Conservation (phyloP, 2,113 vertebrate genomes). For the Hippocampus barbouri region DNA sequence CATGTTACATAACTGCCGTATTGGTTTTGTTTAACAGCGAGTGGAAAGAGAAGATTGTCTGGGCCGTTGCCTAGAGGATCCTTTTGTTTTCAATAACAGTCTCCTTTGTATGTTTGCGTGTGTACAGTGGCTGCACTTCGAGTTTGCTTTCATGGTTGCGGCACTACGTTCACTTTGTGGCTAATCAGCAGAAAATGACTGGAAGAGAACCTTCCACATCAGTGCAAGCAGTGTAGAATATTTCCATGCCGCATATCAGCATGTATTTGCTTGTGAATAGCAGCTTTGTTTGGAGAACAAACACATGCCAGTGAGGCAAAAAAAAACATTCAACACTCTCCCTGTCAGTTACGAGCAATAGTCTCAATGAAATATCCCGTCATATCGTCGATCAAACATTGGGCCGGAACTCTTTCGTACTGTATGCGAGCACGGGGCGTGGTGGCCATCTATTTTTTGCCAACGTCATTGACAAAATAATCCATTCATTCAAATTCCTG, state of each 20-base stretch:
- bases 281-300: conserved; percentile 28
- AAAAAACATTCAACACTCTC: background rate
- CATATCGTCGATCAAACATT: background rate
- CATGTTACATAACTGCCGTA: conserved; percentile 31
- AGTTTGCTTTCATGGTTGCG: conserved; percentile 63
- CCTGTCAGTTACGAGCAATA: background rate
- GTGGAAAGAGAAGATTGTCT: conserved; percentile 46
- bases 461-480: too few relatives aligned
- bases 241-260: conserved; percentile 9
- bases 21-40: conserved; percentile 57
- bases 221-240: conserved; percentile 30
- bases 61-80: conserved; percentile 38
- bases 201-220: conserved; percentile 63
- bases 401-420: background rate
- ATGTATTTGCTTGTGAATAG: conserved; percentile 20
- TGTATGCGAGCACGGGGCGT: background rate
- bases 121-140: conserved; percentile 42
- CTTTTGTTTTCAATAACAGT: conserved; percentile 59
- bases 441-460: too few relatives aligned
- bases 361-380: background rate
- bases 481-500: too few relatives aligned
- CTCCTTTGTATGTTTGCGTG: conserved; percentile 16
- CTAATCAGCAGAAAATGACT: conserved; percentile 67
- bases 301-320: conserved; percentile 6
- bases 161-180: conserved; percentile 47